Percentiles rank a stretch among this genome's conserved stretches.
Conservation (phyloP, 2,113 vertebrate species). For the Pica pica region DNA sequence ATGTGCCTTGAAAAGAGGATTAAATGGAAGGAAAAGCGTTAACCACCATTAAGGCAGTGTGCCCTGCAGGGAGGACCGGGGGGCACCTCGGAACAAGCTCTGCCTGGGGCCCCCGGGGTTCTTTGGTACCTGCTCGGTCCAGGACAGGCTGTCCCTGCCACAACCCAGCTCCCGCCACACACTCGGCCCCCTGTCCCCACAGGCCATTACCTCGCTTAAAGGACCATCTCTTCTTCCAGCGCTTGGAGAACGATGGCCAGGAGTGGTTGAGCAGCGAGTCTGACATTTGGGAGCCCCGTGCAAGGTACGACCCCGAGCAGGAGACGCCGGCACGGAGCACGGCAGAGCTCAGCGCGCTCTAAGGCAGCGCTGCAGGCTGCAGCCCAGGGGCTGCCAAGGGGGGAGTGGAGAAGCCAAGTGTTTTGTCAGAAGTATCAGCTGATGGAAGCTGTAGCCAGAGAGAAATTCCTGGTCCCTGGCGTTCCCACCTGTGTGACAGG, state of each 20-base stretch:
- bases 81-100: background rate
- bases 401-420: conserved; percentile 61
- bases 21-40: background rate
- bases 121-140: background rate
- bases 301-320: background rate
- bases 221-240: conserved; percentile 93
- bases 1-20: background rate
- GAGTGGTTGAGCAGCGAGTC: conserved; percentile 91
- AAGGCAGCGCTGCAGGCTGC: conserved; percentile 49
- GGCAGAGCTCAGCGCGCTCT: conserved; percentile 1
- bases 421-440: conserved; percentile 63
- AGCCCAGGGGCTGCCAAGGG: conserved; percentile 50
- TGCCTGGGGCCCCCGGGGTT: accelerated
- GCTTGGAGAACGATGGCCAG: conserved; percentile 94
- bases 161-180: background rate
- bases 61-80: background rate
- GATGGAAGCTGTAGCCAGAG: conserved; percentile 31
- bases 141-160: background rate
- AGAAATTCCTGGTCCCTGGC: conserved; percentile 8
- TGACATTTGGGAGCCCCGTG: conserved; percentile 72
- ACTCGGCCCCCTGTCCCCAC: background rate
- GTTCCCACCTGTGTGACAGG: conserved; percentile 12
- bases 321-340: background rate
- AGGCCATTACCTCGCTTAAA: conserved; percentile 88
- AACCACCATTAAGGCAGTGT: background rate